phyloP scores from a whole-genome alignment of 2,797 vertebrate species.

The Todus mexicanus region DNA sequence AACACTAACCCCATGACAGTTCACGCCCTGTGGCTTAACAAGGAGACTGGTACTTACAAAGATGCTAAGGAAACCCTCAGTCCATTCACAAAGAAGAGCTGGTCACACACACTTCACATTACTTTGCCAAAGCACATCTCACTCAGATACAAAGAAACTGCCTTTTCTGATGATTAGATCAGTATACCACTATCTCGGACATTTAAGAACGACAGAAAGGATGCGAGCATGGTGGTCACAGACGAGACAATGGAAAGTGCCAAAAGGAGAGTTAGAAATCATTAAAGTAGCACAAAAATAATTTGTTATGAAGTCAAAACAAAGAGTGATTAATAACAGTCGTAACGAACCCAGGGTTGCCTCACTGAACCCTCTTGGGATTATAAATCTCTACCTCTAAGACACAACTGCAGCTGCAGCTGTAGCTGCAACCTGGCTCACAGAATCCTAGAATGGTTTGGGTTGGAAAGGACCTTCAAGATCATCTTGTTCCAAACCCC shows the following conservation, averaged over 20 bases:
- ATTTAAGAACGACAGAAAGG: background rate
- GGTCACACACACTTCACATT: background rate
- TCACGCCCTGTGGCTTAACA: background rate
- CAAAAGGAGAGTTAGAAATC: background rate
- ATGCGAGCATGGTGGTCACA: background rate
- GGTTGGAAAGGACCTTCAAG: too few relatives aligned
- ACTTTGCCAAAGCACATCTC: background rate
- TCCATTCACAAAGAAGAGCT: background rate
- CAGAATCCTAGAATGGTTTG: too few relatives aligned
- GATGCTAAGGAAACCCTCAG: background rate
- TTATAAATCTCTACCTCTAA: background rate
- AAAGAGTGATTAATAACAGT: background rate
- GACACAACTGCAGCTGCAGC: background rate
- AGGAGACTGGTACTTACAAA: background rate
- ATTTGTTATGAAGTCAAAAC: background rate
- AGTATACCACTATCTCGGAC: background rate
- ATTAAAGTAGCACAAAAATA: background rate
- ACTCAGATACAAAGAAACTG: background rate
- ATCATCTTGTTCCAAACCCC: too few relatives aligned
- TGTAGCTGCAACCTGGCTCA: background rate
- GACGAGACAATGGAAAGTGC: background rate
- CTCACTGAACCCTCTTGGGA: background rate
- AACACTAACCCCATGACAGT: background rate
- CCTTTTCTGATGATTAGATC: background rate
- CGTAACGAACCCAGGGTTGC: background rate